Conservation (phyloP, 2,797 vertebrate genomes). For the Leptatherina wallacei region DNA sequence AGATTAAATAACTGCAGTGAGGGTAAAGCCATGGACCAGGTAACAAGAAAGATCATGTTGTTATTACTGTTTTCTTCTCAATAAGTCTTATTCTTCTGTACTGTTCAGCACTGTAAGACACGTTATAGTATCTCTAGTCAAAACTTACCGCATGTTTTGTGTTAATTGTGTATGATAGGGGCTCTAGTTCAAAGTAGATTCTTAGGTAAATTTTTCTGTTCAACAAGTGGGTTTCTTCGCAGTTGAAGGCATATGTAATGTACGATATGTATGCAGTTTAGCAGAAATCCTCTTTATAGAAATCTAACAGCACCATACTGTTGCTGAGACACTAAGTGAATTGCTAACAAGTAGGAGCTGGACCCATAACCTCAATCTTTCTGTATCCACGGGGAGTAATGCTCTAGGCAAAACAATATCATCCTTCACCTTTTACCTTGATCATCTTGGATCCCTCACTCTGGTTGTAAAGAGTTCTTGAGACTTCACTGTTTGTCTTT, state of each 20-base stretch:
- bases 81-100: constrained; percentile 49
- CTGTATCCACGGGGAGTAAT: not conserved
- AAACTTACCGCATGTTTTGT: not conserved
- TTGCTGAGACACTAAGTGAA: constrained; percentile 5
- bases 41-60: constrained; percentile 71
- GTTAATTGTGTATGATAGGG: not conserved
- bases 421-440: constrained; percentile 44
- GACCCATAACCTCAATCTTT: constrained; percentile 3
- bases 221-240: constrained; percentile 1
- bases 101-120: constrained; percentile 38
- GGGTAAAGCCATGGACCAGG: constrained; percentile 69
- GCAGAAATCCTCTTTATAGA: not conserved
- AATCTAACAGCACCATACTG: not conserved
- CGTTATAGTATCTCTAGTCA: constrained; percentile 15
- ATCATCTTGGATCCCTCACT: constrained; percentile 10
- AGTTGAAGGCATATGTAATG: not conserved
- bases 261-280: not conserved
- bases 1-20: constrained; percentile 83
- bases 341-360: not conserved
- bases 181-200: not conserved
- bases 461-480: constrained; percentile 7
- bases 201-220: not conserved
- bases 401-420: constrained; percentile 27
- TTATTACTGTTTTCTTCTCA: constrained; percentile 67
- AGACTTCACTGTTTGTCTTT: constrained; percentile 20